phyloP scores from a whole-genome alignment of 2,113 vertebrate genomes.

The Nothoprocta perdicaria region DNA sequence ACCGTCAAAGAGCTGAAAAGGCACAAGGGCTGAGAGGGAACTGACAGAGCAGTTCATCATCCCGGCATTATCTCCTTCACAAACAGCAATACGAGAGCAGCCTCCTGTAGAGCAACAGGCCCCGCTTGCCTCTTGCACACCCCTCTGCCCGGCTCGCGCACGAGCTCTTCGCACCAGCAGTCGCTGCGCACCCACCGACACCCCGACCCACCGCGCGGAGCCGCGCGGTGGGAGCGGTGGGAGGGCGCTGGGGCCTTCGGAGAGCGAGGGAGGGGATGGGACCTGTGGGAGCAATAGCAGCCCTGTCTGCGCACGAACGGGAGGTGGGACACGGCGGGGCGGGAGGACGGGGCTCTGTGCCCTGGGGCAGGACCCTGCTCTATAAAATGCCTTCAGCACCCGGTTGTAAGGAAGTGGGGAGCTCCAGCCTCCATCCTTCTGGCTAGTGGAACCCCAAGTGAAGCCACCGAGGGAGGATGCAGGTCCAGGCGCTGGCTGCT shows the following conservation, averaged over 20 bases:
- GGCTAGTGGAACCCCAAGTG: not conserved
- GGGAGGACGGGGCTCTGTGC: slow-evolving; percentile 10
- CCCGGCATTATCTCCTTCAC: not conserved
- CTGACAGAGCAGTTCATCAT: not conserved
- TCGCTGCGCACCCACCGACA: rapidly evolving
- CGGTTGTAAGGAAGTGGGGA: not conserved
- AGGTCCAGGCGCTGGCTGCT: not conserved
- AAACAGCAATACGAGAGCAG: not conserved
- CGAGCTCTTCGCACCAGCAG: not conserved
- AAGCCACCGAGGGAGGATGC: slow-evolving; percentile 21
- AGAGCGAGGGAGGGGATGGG: not conserved
- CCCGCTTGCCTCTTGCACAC: rapidly evolving
- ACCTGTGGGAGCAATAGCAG: not conserved
- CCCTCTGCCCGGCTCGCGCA: not conserved
- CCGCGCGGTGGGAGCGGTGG: not conserved
- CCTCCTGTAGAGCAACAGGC: not conserved
- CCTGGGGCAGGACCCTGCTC: not conserved
- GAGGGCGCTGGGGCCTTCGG: not conserved
- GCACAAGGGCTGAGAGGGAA: not conserved
- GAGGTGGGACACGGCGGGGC: slow-evolving; percentile 34
- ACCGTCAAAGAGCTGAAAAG: not conserved
- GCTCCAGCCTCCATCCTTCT: not conserved
- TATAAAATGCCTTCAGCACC: slow-evolving; percentile 38
- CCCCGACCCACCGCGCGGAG: rapidly evolving
- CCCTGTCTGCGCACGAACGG: rapidly evolving